Conservation (phyloP, 2,797 vertebrate genomes). For the Lagorchestes hirsutus region DNA sequence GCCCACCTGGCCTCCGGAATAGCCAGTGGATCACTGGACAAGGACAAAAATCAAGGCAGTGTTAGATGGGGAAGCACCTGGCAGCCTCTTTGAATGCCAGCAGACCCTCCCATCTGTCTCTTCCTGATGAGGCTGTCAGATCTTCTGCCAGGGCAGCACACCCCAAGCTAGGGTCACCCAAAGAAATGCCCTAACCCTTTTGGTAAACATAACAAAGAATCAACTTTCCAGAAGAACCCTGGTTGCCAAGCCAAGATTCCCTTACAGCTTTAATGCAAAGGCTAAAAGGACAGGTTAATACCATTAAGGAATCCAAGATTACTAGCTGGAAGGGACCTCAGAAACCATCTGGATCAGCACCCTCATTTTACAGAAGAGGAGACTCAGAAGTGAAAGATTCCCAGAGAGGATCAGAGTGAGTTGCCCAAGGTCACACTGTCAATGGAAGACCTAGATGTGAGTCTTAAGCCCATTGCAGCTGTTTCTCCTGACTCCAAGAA, state of each 20-base stretch:
- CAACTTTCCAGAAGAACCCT: not conserved
- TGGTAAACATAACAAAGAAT: not conserved
- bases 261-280: not conserved
- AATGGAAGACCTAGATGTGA: not conserved
- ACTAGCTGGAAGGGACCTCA: not conserved
- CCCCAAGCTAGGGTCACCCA: not conserved
- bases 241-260: not conserved
- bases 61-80: too few relatives aligned
- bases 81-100: too few relatives aligned
- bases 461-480: not conserved
- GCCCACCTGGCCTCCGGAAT: not conserved
- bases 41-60: not conserved
- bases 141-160: not conserved
- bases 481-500: not conserved
- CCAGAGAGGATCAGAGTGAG: not conserved
- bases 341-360: too few relatives aligned
- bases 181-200: not conserved
- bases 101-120: not conserved
- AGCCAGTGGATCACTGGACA: not conserved
- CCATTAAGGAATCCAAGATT: not conserved
- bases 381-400: not conserved
- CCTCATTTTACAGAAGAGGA: not conserved
- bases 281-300: not conserved
- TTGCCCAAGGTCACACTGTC: not conserved
- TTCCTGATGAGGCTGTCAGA: not conserved